Base-by-base conservation (phyloP, 2,797 vertebrate species). In the Sebastolobus altivelis region DNA sequence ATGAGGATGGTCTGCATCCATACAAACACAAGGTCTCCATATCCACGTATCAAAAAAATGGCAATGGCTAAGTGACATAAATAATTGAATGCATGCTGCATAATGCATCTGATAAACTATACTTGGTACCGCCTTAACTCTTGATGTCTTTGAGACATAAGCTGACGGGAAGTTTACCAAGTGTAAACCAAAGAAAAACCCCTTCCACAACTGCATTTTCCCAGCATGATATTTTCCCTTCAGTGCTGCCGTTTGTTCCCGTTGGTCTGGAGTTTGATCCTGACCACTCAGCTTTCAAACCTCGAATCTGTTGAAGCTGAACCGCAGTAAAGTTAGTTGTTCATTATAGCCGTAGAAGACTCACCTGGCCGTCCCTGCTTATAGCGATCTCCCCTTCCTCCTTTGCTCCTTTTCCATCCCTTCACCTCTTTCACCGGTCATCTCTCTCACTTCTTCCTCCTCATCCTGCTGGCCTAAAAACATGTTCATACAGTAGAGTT, bases 1-100 rank as follows among this genome's bases (percentile, higher is more conserved):
- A 61, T 82, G 75, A 74, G 5, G n/a, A 65, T 63, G 27, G 56
- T 68, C 18, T 75, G 58, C 54, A 70, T 63, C 11, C 67, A 73
- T 35, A 46, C 59, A 55, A 35, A 60, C 14, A 63, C 58, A 58
- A 22, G 33, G 43, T 60, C 54, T 81, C 71, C 71, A 66, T 67
- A 65, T 40, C 59, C 66, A 68, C 75, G 65, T 68, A 69, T 65
- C 8, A 29, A 69, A 77, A 29, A 69, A 77, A 84, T 72, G 72
- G n/a, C 68, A 86, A 86, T 88, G 79, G 35, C 37, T 65, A 55
- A 75, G 46, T 79, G 12, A 65, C 71, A 79, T 74, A 72, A 59
- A 52, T 65, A 65, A 75, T 65, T 71, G 2, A 65, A 74, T 55
- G 31, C 46, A 59, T 62, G 65, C 16, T 63, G 12, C 56, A 69